Evolutionary conservation across 2,113 vertebrate species (phyloP), one percentile per base, ranked within the genome.

Genomic region (Phalacrocorax carbo): DNA sequence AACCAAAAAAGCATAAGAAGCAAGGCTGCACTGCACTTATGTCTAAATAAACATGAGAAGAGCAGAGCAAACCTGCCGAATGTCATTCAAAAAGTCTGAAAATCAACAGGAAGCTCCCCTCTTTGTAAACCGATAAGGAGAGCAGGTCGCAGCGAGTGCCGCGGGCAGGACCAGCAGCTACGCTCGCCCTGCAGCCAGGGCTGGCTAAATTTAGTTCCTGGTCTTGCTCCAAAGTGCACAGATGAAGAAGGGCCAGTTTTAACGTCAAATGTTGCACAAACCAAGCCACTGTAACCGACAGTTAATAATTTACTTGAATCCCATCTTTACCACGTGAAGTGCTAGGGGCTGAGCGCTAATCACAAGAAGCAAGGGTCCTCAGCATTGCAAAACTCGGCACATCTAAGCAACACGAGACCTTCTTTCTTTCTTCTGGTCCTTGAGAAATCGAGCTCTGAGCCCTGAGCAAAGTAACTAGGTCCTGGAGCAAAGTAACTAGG

Each of bases 161-260:
- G 0, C 55, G 12, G 46, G 89, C 82, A 69, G 52, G 48, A 61
- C 52, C 4, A 5, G 81, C 32, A 87, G 90, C 68, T 70, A 55
- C n/a, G 87, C 87, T 65, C 3, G 0, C 72, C 64, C 57, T 44
- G 46, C 38, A 80, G 78, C 90, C 88, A 92, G 38, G 42, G 77
- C 57, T 19, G 7, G 75, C 80, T 97, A 96, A 93, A 94, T 94
- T 93, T 94, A 97, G 86, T 8, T 80, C 55, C 52, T 88, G 88
- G 80, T 82, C 87, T 86, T 4, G 2, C 69, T 96, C 91, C 96
- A 95, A 96, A 91, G 92, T 62, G 87, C 89, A 89, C 55, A 83
- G 62, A 81, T 89, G 73, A 80, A 91, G 51, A 87, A 86, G 83
- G 64, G 77, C 60, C 85, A 69, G 44, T 81, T 91, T 65, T 61